Percentiles rank a stretch among this genome's conserved stretches.
These are phyloP conservation scores for Crypturellus tataupa DNA, from an alignment of 2,797 vertebrate species.

Conservation along the genomic window DNA sequence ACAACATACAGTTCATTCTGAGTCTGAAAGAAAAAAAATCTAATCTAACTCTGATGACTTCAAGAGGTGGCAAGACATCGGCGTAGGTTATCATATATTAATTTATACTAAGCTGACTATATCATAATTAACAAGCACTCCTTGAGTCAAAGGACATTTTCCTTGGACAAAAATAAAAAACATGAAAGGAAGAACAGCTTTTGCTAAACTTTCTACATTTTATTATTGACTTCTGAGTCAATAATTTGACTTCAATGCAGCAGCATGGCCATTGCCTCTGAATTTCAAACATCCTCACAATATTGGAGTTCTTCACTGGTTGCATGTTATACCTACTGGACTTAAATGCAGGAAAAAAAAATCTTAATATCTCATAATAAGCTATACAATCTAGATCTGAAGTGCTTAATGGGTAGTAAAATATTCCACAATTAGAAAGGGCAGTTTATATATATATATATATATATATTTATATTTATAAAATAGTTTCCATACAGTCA, in stretches of 20 bases:
- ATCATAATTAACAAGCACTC: accelerated
- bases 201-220: neutral
- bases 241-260: too few relatives aligned
- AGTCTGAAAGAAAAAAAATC: neutral
- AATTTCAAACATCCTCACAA: neutral
- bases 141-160: neutral
- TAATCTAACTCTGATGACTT: neutral
- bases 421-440: neutral
- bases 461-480: too few relatives aligned
- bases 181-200: neutral
- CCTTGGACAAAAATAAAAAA: neutral
- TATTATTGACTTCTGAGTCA: neutral
- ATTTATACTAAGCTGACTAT: neutral
- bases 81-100: neutral
- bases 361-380: neutral
- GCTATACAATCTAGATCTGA: neutral
- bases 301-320: neutral
- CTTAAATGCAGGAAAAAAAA: neutral
- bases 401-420: neutral
- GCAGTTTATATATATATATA: too few relatives aligned
- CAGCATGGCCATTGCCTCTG: accelerated
- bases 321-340: neutral
- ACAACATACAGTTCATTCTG: neutral
- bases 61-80: neutral
- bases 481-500: neutral